phyloP scores from a whole-genome alignment of 1,140 invertebrate genomes.

The Bombus consobrinus region DNA sequence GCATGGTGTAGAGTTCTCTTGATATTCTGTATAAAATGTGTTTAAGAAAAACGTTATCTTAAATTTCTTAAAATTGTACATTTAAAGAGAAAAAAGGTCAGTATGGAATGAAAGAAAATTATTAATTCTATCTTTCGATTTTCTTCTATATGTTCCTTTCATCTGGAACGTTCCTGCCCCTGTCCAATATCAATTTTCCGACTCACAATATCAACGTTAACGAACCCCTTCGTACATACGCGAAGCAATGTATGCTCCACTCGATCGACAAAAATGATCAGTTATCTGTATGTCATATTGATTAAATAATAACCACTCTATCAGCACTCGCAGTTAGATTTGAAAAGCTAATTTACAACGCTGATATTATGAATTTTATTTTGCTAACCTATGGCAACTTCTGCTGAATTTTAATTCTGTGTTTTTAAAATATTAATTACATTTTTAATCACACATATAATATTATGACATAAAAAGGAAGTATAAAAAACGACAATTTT shows the following conservation, averaged over 20 bases:
- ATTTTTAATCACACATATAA: neutral
- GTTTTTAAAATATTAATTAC: too few relatives aligned
- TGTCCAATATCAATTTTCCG: constrained; percentile 28
- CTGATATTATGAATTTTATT: neutral
- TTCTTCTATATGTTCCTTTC: neutral
- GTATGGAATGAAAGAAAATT: neutral
- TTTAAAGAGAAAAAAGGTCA: neutral
- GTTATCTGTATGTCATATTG: constrained; percentile 23
- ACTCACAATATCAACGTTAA: constrained; percentile 49
- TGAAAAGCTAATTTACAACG: constrained; percentile 20
- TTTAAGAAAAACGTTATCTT: neutral
- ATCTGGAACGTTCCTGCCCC: neutral
- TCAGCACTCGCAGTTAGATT: neutral
- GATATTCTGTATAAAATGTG: neutral
- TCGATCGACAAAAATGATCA: constrained; percentile 27
- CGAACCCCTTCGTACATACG: constrained; percentile 21
- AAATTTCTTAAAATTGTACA: neutral
- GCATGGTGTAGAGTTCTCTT: constrained; percentile 29
- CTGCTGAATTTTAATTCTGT: neutral
- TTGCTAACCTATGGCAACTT: neutral
- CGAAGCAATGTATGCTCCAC: neutral
- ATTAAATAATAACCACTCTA: constrained; percentile 39
- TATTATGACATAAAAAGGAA: neutral
- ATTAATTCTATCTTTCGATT: neutral
- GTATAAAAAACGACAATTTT: neutral